These are phyloP conservation scores for Gasterosteus nipponicus DNA, from an alignment of 2,113 vertebrate genomes.

Conservation along the genomic window DNA sequence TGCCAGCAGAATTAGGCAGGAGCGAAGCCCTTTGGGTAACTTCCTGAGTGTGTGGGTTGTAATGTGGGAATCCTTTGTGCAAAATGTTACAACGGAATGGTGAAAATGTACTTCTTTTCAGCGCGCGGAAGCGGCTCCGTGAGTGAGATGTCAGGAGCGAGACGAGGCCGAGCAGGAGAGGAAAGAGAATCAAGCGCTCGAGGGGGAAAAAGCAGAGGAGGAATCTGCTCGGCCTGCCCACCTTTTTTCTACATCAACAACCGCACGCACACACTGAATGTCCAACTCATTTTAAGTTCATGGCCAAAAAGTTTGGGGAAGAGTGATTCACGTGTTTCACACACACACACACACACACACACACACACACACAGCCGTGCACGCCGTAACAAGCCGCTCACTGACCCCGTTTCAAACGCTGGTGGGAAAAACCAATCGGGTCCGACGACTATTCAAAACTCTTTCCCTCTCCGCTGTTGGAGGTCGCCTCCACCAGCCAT, in stretches of 20 bases:
- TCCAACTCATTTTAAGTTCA: slow-evolving; percentile 44
- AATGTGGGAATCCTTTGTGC: slow-evolving; percentile 15
- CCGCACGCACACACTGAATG: slow-evolving; percentile 10
- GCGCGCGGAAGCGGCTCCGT: neutral
- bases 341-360: too few relatives aligned
- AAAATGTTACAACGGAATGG: slow-evolving; percentile 8
- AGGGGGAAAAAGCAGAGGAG: slow-evolving; percentile 4
- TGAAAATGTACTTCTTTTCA: neutral
- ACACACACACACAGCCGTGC: slow-evolving; percentile 20
- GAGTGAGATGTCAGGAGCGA: slow-evolving; percentile 27
- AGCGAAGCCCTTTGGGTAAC: slow-evolving; percentile 1
- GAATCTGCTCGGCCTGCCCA: slow-evolving; percentile 25
- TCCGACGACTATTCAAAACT: slow-evolving; percentile 43
- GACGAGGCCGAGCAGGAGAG: neutral
- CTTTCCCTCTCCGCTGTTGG: slow-evolving; percentile 12
- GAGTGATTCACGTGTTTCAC: slow-evolving; percentile 32
- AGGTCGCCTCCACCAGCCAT: slow-evolving; percentile 14
- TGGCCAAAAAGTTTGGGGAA: slow-evolving; percentile 31
- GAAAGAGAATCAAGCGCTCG: slow-evolving; percentile 5
- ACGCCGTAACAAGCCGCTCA: slow-evolving; percentile 33
- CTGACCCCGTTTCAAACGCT: slow-evolving; percentile 38
- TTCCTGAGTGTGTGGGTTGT: neutral
- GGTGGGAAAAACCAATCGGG: slow-evolving; percentile 47
- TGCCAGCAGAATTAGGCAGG: slow-evolving; percentile 2
- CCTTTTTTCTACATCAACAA: slow-evolving; percentile 40